Base-by-base conservation (phyloP, 2,888 invertebrate species). In the Colletes collaris region DNA sequence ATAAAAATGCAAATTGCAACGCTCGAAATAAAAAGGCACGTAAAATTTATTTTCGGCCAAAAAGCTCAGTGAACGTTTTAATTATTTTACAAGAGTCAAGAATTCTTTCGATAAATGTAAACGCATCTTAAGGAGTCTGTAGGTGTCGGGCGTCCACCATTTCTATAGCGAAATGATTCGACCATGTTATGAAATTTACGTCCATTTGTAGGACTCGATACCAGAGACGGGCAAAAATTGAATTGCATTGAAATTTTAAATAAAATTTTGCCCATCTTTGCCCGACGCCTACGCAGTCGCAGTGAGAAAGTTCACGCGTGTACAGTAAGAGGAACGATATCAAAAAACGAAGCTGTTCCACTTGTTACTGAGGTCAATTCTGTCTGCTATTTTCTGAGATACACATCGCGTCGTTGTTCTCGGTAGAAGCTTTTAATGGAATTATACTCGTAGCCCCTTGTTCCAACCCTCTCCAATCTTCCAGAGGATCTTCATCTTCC, bases 361-460 rank as follows among this genome's bases (percentile, higher is more conserved):
- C 16, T 56, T 35, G 27, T 40, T 52, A 40, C n/a, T 0, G 40
- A 13, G 56, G 66, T 50, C 50, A 66, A 49, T 59, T 66, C 40
- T 71, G 52, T 52, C 16, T 35, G 64, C 58, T 64, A 59, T 64
- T 65, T 73, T 50, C 16, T 13, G 37, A n/a, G 44, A 52, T 7
- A 56, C 60, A 44, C 11, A 13, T 46, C 37, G 52, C 27, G 76
- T 62, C 60, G 66, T 60, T 67, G 56, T 63, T 75, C 50, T 68
- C 55, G 37, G 37, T 65, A 75, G 46, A 75, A 63, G 56, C 77
- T 77, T 77, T 75, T 46, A 59, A 68, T 75, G 63, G 62, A 46
- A 58, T 67, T 63, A 35, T 63, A 75, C 46, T 63, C 50, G 46
- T 77, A 74, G 19, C 13, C 62, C 58, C 67, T 56, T 46, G 46